Base-by-base conservation (phyloP, 23 tunicate species). In the Diplosoma virens region DNA sequence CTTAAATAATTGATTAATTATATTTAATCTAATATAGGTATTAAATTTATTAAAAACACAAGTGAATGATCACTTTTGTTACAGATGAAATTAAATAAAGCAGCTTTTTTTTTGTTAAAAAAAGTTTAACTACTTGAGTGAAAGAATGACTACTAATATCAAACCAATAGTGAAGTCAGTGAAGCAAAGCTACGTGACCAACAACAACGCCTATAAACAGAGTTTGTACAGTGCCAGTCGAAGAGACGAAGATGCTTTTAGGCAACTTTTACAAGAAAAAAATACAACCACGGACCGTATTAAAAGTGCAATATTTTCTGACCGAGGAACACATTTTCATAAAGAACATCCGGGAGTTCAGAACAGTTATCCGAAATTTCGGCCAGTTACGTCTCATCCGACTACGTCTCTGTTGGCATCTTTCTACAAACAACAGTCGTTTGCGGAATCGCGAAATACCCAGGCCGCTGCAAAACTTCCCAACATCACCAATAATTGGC, bases 311-410 rank as follows among this genome's bases (percentile, higher is more conserved):
- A 64, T 54, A 0, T 20, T 53, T 16, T 33, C 61, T 2, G 84
- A 80, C 18, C 69, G 30, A 29, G 35, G 18, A 3, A 9, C 35
- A 14, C 69, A 61, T 27, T 7, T 3, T 6, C 17, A 17, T 25
- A 78, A 78, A n/a, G 61, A 47, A 4, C 78, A 47, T 2, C 2
- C 60, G 3, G 21, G 20, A 25, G 9, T 20, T 3, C 83, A 78
- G 0, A 74, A 64, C 37, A 26, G 63, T 1, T 78, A 64, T 32
- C 64, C 83, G 22, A 65, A 65, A 28, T 82, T 82, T 50, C 65
- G 79, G 4, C 87, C 87, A 1, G 87, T 82, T 75, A 74, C 87
- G 75, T 82, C 87, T 47, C 73, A 82, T 32, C 84, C 84, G 0
- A 61, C 80, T n/a, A 61, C 87, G 66, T 74, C 81, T 35, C 23